Base-by-base conservation (phyloP, 2,797 vertebrate genomes). In the Galaxias olidus region DNA sequence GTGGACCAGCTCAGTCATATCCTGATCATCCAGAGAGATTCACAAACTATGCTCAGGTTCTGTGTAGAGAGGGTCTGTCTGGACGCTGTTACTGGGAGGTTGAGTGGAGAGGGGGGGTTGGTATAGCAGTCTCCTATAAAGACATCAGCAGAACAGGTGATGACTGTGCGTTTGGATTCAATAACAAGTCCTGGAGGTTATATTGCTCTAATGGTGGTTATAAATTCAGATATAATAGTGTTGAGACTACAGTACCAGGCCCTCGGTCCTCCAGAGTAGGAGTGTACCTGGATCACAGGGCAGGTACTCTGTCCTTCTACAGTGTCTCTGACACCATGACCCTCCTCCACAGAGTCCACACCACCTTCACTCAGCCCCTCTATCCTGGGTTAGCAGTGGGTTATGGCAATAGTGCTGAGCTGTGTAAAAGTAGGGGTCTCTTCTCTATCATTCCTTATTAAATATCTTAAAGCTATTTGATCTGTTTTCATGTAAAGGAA, bases 51-150 rank as follows among this genome's bases (percentile, higher is more conserved):
- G 14, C 11, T 40, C 67, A 69, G 60, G 67, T 69, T 45, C 61
- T 69, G 13, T 57, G 67, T 46, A 58, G 10, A 57, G 53, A 68
- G 45, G 44, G 14, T 56, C 59, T 68, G 51, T 61, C 58, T 68
- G 66, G 65, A 40, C n/a, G 51, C 58, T 54, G 49, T 61, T 68
- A 68, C 66, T 68, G 58, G 49, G 66, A 68, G 58, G 59, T 55
- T 9, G 49, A 54, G 49, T 47, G 66, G 66, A 61, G 49, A 9
- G 18, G 50, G 14, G 43, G 14, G 9, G 59, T 61, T 40, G 10
- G 46, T 14, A 46, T 54, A 47, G 51, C 42, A 12, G 50, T 61
- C 57, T 30, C 66, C 9, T 68, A 68, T 55, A 61, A 61, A 61
- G 58, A 44, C 14, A 60, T 66, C 56, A 46, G 13, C 50, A 54